These are phyloP conservation scores for Cyphomyrus discorhynchus DNA, from an alignment of 2,113 vertebrate species.

Conservation along the genomic window DNA sequence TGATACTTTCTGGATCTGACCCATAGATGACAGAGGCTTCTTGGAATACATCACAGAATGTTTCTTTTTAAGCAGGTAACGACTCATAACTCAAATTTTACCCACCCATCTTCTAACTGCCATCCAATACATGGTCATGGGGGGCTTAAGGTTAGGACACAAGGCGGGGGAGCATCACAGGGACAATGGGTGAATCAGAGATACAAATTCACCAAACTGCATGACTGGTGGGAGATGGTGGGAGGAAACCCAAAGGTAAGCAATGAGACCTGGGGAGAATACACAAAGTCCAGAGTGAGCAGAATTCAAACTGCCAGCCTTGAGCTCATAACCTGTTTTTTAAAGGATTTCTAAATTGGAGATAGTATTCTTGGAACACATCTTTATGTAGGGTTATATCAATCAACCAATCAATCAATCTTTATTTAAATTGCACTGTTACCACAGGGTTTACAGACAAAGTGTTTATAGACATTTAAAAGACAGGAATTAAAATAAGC, in stretches of 20 bases:
- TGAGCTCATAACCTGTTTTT: neutral
- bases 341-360: conserved; percentile 27
- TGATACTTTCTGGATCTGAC: neutral
- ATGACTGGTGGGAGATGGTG: neutral
- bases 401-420: neutral
- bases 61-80: neutral
- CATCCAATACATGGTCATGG: neutral
- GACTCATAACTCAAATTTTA: neutral
- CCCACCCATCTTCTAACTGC: neutral
- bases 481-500: neutral
- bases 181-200: conserved; percentile 10
- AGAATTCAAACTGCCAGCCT: neutral
- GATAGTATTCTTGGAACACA: conserved; percentile 18
- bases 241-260: neutral
- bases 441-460: neutral
- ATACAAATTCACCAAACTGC: neutral
- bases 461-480: neutral
- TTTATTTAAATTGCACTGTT: neutral
- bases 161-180: neutral
- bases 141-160: neutral
- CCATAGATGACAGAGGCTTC: neutral
- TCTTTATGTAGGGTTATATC: conserved; percentile 16
- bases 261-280: neutral
- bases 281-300: neutral
- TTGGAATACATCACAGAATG: neutral